These are phyloP conservation scores for Halcyon leucocephala DNA, from an alignment of 2,797 vertebrate genomes.

Conservation along the genomic window DNA sequence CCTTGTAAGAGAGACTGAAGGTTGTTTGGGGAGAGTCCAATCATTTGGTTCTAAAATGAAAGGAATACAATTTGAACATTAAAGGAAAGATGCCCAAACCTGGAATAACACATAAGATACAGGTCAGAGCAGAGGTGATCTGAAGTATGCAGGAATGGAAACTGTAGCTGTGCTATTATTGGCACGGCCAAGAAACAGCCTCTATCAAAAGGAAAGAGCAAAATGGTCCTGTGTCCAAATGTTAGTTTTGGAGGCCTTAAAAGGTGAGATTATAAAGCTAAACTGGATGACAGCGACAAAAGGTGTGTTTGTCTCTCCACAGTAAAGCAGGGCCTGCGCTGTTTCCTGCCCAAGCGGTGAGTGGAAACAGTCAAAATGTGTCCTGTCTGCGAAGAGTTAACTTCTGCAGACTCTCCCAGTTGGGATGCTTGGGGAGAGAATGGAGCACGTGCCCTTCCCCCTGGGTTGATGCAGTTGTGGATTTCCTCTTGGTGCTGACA, in stretches of 20 bases:
- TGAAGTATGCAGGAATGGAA: slow-evolving; percentile 2
- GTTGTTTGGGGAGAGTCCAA: background rate
- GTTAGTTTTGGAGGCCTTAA: background rate
- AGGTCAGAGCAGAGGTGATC: slow-evolving; percentile 13
- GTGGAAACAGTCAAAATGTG: background rate
- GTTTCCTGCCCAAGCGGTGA: background rate
- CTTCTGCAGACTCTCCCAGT: background rate
- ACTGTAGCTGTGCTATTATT: background rate
- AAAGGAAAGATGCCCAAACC: background rate
- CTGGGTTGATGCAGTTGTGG: slow-evolving; percentile 54
- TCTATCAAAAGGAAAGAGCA: background rate
- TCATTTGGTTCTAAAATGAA: background rate
- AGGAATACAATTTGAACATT: background rate
- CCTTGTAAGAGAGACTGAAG: background rate
- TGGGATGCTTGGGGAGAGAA: background rate
- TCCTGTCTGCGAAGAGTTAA: slow-evolving; percentile 10
- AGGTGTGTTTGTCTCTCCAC: background rate
- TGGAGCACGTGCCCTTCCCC: slow-evolving; percentile 42
- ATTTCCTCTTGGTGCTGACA: slow-evolving; percentile 60
- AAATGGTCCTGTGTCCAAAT: background rate
- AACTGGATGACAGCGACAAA: background rate
- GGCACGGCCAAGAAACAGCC: background rate
- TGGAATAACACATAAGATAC: background rate
- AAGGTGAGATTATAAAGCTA: background rate
- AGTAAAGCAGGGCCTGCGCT: background rate